Evolutionary conservation across 2,113 vertebrate genomes (phyloP).

Genomic region (Protomyctophum bolini): DNA sequence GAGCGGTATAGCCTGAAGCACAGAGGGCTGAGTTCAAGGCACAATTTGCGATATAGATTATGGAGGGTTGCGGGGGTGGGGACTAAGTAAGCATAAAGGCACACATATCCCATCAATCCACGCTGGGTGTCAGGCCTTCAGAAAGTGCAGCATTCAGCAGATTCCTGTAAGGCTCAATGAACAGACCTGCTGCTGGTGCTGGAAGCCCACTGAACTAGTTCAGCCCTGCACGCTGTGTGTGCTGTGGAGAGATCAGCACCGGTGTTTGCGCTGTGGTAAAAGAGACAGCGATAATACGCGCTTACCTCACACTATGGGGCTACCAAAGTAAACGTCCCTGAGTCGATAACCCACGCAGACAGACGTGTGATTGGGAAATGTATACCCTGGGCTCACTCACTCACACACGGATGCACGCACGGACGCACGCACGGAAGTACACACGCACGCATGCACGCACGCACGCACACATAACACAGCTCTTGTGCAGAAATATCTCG

Average conservation of each 20-base stretch:
- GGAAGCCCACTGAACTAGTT: constrained; percentile 15
- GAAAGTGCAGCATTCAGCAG: neutral
- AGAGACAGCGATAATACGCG: constrained; percentile 23
- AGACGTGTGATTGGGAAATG: constrained; percentile 7
- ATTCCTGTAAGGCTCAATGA: neutral
- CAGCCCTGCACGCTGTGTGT: neutral
- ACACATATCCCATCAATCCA: constrained; percentile 4
- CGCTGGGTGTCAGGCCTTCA: neutral
- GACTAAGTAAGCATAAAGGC: neutral
- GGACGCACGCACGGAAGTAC: too few species aligned
- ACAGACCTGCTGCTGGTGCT: constrained; percentile 22
- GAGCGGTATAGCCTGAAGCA: too few species aligned
- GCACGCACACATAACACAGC: neutral
- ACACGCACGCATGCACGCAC: too few species aligned
- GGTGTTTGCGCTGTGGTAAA: constrained; percentile 48
- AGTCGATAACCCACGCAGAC: constrained; percentile 1
- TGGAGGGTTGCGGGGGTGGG: neutral
- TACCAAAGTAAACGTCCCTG: constrained; percentile 39
- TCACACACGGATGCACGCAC: too few species aligned
- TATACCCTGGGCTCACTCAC: neutral
- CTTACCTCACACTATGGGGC: constrained; percentile 48
- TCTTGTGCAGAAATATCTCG: constrained; percentile 1
- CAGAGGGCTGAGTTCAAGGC: too few species aligned
- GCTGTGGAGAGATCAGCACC: constrained; percentile 25
- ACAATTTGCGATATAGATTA: neutral